A percentile compares a stretch with the other conserved stretches of the same genome.
phyloP scores from a whole-genome alignment of 1,140 invertebrate species.

The Calosoma granatense region DNA sequence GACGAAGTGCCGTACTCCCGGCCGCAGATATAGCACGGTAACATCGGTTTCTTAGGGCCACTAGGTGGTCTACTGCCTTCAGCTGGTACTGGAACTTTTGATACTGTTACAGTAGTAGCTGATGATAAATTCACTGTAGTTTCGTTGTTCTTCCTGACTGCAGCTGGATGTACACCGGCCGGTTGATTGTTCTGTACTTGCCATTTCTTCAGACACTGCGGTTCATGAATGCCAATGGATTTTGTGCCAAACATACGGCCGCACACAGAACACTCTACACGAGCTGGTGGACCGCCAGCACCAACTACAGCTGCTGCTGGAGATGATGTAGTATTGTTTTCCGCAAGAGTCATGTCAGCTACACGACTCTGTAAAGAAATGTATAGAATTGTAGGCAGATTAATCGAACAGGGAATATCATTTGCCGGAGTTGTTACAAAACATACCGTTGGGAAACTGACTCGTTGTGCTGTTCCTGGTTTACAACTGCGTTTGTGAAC shows the following conservation, averaged over 20 bases:
- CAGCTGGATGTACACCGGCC: slow-evolving; percentile 33
- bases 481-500: slow-evolving; percentile 56
- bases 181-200: slow-evolving; percentile 49
- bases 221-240: slow-evolving; percentile 67
- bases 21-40: slow-evolving; percentile 65
- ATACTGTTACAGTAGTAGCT: not conserved
- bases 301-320: not conserved
- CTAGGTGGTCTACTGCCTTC: slow-evolving; percentile 19
- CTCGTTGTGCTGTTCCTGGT: slow-evolving; percentile 12
- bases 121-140: slow-evolving; percentile 12
- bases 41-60: slow-evolving; percentile 22
- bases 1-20: slow-evolving; percentile 61
- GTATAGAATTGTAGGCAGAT: not conserved
- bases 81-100: no score
- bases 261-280: slow-evolving; percentile 60
- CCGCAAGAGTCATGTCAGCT: not conserved
- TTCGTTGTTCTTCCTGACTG: slow-evolving; percentile 31
- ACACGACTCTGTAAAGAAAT: not conserved
- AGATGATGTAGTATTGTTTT: not conserved
- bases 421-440: not conserved
- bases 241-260: slow-evolving; percentile 64
- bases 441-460: not conserved
- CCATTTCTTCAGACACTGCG: slow-evolving; percentile 68
- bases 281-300: slow-evolving; percentile 1
- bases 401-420: slow-evolving; percentile 6